Percentiles rank a stretch among this genome's conserved stretches.
Evolutionary conservation across 1,140 invertebrate species (phyloP).

Genomic region (Arion vulgaris): DNA sequence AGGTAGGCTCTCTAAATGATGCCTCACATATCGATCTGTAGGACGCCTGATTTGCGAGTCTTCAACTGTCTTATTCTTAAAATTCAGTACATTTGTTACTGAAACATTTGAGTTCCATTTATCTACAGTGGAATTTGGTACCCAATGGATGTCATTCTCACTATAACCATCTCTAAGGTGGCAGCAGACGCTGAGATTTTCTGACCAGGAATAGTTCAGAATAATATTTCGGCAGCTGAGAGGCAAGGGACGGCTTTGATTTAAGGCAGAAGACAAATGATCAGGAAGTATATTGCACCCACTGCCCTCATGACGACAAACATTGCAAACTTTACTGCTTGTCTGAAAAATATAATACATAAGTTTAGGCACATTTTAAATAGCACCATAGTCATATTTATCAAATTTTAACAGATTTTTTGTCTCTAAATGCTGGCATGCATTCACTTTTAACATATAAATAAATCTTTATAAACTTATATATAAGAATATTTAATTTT

Average conservation of each 20-base stretch:
- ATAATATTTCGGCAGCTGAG: background rate
- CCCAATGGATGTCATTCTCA: background rate
- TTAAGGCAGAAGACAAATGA: slow-evolving; percentile 17
- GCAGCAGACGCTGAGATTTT: slow-evolving; percentile 6
- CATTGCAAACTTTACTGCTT: slow-evolving; percentile 13
- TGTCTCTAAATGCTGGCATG: no score
- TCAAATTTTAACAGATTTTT: no score
- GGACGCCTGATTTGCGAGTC: background rate
- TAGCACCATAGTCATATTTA: no score
- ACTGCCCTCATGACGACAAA: background rate
- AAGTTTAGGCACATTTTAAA: no score
- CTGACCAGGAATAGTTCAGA: background rate
- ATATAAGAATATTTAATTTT: no score
- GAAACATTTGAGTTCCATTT: background rate
- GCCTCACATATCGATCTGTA: slow-evolving; percentile 3
- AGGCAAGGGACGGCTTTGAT: background rate
- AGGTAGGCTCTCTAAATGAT: slow-evolving; percentile 14
- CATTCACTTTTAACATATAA: no score
- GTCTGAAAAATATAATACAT: background rate
- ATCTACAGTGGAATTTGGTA: background rate
- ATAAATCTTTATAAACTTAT: no score
- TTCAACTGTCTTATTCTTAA: background rate
- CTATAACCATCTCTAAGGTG: background rate
- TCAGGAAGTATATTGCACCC: background rate
- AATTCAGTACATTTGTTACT: background rate